Evolutionary conservation across 2,797 vertebrate genomes (phyloP), one percentile per base, ranked within the genome.

Genomic region (Oreonectes daqikongensis): DNA sequence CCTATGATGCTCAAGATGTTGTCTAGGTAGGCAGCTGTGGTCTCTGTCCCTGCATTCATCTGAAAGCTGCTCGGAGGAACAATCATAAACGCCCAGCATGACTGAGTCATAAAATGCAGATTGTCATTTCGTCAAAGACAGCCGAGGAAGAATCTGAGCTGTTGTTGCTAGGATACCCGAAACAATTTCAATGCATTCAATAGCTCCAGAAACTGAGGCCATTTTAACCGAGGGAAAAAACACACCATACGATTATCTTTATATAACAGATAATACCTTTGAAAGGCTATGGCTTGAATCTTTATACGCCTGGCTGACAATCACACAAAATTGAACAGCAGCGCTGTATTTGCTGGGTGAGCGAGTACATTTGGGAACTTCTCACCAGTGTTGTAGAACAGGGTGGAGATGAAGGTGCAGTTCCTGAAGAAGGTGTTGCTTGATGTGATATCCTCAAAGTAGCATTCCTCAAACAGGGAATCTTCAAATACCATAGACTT

Each of bases 391-490:
- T 53, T 53, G 50, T 53, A 1, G 26, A 63, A 30, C 77, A 97
- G 90, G 0, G 95, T 97, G 86, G 95, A 93, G 77, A 99, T 93
- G 77, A 99, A 98, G 3, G 96, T 97, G 92, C 97, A 98, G 92
- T 99, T 99, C 86, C 92, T 97, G 89, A 99, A 99, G 90, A 99
- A 98, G 20, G 95, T 97, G 89, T 98, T 97, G 89, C 93, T 99
- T 84, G 96, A 96, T 1, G 97, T 99, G 87, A 99, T 92, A 20
- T 98, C 97, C 85, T 99, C 97, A 0, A 99, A 99, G 85, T 96
- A 98, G 75, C 97, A 99, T 72, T 98, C 96, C 81, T 98, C 96
- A 10, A 99, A 99, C 52, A 97, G 88, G 0, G 97, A 98, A 79
- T 99, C 95, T 84, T 99, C 95, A 0, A 99, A 99, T 2, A 94